A percentile compares a stretch with the other conserved stretches of the same genome.
phyloP scores from a whole-genome alignment of 2,113 vertebrate species.

The Deroptyus accipitrinus region DNA sequence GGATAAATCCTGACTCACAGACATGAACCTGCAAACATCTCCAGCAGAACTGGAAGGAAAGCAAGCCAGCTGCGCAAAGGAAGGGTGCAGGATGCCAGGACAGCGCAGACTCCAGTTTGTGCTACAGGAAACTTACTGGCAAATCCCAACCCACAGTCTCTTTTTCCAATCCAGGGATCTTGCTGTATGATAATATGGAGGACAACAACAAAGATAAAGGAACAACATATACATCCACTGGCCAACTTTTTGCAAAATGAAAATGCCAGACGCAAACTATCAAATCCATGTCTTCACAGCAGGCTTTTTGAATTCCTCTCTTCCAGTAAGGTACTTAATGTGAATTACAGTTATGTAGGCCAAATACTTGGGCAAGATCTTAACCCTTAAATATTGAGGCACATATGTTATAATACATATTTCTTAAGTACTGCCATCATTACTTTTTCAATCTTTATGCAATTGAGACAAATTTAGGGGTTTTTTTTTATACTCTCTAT shows the following conservation, averaged over 20 bases:
- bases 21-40: not conserved
- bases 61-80: not conserved
- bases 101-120: not conserved
- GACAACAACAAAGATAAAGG: accelerated
- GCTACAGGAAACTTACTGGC: not conserved
- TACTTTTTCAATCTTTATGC: not conserved
- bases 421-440: not conserved
- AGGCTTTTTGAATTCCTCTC: not conserved
- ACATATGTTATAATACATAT: not conserved
- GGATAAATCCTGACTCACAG: not conserved
- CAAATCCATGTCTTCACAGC: not conserved
- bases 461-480: not conserved
- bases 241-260: not conserved
- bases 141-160: not conserved
- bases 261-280: not conserved
- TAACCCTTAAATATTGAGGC: not conserved
- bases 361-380: not conserved
- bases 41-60: not conserved
- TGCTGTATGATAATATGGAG: not conserved
- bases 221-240: not conserved
- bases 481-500: not conserved
- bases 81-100: not conserved
- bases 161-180: not conserved
- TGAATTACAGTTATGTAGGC: not conserved
- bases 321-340: not conserved